Conservation (phyloP, 2,113 vertebrate genomes). For the Microcebus ravelobensis region DNA sequence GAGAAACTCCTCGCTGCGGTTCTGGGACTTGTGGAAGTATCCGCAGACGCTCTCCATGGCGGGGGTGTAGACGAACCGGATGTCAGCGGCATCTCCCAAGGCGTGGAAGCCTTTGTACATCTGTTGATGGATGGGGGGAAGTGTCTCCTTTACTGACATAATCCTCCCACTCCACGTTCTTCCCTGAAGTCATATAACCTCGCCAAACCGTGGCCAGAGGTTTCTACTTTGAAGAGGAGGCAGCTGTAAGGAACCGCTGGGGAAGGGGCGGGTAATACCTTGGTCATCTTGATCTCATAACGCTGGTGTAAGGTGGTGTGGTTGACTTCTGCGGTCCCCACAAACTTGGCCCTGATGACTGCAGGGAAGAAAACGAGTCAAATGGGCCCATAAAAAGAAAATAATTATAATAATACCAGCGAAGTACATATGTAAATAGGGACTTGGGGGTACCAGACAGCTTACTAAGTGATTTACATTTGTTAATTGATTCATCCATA, state of each 20-base stretch:
- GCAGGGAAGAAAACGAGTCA: conserved; percentile 11
- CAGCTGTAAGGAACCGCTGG: conserved; percentile 7
- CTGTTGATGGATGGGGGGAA: conserved; percentile 62
- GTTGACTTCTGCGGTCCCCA: conserved; percentile 56
- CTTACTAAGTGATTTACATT: not conserved
- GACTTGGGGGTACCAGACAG: not conserved
- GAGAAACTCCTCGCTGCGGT: conserved; percentile 78
- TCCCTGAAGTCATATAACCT: conserved; percentile 12
- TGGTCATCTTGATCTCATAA: conserved; percentile 81
- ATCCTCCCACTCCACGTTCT: conserved; percentile 45
- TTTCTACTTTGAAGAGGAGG: not conserved
- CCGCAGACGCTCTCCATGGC: conserved; percentile 81
- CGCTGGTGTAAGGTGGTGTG: conserved; percentile 37
- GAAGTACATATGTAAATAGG: not conserved
- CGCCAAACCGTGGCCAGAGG: not conserved
- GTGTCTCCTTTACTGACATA: conserved; percentile 48
- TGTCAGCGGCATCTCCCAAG: conserved; percentile 21
- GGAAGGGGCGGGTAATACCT: conserved; percentile 73
- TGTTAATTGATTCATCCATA: not conserved
- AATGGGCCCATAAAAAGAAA: conserved; percentile 16
- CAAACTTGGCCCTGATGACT: conserved; percentile 82
- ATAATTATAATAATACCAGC: not conserved
- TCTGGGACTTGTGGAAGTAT: conserved; percentile 64
- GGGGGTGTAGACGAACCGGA: conserved; percentile 74
- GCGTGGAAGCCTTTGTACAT: conserved; percentile 77